phyloP scores from a whole-genome alignment of 2,888 invertebrate genomes.

The Cenopis cana region DNA sequence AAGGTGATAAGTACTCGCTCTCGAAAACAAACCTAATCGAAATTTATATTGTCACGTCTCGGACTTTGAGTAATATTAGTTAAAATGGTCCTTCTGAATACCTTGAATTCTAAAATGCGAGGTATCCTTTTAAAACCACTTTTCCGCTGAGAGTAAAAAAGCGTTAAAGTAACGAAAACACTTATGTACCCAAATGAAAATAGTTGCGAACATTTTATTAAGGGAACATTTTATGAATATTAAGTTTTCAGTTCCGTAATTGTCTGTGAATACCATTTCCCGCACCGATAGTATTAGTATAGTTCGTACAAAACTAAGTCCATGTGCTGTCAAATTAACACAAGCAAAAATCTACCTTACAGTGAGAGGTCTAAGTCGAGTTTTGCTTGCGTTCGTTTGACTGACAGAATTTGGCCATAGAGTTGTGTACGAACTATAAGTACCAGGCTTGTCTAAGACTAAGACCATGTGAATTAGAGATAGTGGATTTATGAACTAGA shows the following conservation, averaged over 20 bases:
- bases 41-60: neutral
- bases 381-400: too few relatives aligned
- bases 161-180: neutral
- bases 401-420: too few relatives aligned
- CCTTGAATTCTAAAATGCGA: neutral
- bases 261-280: conserved; percentile 6
- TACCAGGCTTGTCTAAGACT: neutral
- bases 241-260: neutral
- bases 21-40: neutral
- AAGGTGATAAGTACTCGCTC: neutral
- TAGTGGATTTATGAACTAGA: neutral
- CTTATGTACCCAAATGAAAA: conserved; percentile 4
- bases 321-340: too few relatives aligned
- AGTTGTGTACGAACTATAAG: too few relatives aligned
- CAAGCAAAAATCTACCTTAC: too few relatives aligned
- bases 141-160: neutral
- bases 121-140: neutral
- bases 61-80: neutral
- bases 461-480: neutral
- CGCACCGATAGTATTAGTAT: too few relatives aligned
- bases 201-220: neutral
- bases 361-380: too few relatives aligned
- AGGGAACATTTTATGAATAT: neutral
- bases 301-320: too few relatives aligned
- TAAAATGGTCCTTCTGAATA: neutral